A percentile compares a stretch with the other conserved stretches of the same genome.
phyloP scores from a whole-genome alignment of 2,113 vertebrate genomes.

The Cheilinus undulatus region DNA sequence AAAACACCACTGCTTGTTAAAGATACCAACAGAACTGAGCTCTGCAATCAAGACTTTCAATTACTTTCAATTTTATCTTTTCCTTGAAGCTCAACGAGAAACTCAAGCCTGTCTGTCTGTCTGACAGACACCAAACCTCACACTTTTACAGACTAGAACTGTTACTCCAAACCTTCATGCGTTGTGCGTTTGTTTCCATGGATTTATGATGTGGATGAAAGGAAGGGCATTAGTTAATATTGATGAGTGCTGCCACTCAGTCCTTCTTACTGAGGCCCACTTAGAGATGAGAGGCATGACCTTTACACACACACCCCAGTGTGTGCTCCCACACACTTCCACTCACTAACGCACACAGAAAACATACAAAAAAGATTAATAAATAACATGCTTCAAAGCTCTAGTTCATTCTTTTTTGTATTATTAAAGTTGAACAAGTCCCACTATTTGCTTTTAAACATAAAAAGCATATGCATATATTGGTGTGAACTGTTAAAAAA shows the following conservation, averaged over 20 bases:
- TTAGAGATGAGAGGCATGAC: slow-evolving; percentile 78
- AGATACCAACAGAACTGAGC: no score
- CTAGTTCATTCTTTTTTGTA: neutral
- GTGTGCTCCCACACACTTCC: neutral
- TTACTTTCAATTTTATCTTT: neutral
- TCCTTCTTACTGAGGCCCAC: slow-evolving; percentile 68
- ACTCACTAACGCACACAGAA: slow-evolving; percentile 12
- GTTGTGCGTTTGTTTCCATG: slow-evolving; percentile 62
- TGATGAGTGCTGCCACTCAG: slow-evolving; percentile 80
- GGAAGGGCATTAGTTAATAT: slow-evolving; percentile 81
- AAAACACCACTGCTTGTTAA: no score
- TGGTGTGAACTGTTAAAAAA: slow-evolving; percentile 21
- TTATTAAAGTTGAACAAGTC: slow-evolving; percentile 21
- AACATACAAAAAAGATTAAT: neutral
- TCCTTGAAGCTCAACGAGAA: neutral
- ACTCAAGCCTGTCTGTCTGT: neutral
- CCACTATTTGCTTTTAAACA: neutral
- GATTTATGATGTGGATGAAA: slow-evolving; percentile 79
- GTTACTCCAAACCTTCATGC: slow-evolving; percentile 4
- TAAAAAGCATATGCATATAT: neutral
- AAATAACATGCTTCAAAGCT: no score
- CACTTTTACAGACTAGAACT: no score
- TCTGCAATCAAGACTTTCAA: no score
- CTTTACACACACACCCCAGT: slow-evolving; percentile 62
- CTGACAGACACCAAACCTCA: neutral